Evolutionary conservation across 2,888 invertebrate species (phyloP).

Genomic region (Dryocosmus kuriphilus): DNA sequence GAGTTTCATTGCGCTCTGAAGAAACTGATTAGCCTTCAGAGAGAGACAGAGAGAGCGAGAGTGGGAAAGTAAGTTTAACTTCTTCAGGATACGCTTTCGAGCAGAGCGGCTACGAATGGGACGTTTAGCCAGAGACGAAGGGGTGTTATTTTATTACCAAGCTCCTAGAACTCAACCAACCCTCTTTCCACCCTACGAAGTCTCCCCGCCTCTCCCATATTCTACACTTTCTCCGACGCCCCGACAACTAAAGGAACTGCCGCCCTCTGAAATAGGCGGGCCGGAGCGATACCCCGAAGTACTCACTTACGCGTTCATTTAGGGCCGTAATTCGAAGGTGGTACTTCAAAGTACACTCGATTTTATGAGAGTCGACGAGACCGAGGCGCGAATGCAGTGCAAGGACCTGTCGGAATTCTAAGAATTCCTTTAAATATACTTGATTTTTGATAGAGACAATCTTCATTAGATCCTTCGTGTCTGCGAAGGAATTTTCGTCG

Average conservation of each 20-base stretch:
- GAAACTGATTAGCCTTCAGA: slow-evolving; percentile 28
- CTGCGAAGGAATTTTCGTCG: background rate
- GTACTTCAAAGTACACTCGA: slow-evolving; percentile 50
- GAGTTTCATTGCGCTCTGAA: slow-evolving; percentile 16
- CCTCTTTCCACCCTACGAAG: slow-evolving; percentile 4
- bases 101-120: slow-evolving; percentile 38
- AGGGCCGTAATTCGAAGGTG: slow-evolving; percentile 53
- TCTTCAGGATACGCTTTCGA: slow-evolving; percentile 36
- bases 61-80: slow-evolving; percentile 23
- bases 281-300: slow-evolving; percentile 41
- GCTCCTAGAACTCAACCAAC: slow-evolving; percentile 57
- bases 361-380: slow-evolving; percentile 44
- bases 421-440: background rate
- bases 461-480: background rate
- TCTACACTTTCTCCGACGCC: slow-evolving; percentile 45
- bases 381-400: slow-evolving; percentile 43
- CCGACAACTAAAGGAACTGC: slow-evolving; percentile 49
- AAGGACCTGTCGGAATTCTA: slow-evolving; percentile 1
- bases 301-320: slow-evolving; percentile 55
- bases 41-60: too few species aligned
- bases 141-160: slow-evolving; percentile 69
- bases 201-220: slow-evolving; percentile 30
- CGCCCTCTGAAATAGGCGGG: slow-evolving; percentile 48
- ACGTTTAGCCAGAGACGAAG: slow-evolving; percentile 44
- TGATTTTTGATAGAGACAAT: slow-evolving; percentile 3